Conservation (phyloP, 1,140 invertebrate species). For the Drosophila novamexicana region DNA sequence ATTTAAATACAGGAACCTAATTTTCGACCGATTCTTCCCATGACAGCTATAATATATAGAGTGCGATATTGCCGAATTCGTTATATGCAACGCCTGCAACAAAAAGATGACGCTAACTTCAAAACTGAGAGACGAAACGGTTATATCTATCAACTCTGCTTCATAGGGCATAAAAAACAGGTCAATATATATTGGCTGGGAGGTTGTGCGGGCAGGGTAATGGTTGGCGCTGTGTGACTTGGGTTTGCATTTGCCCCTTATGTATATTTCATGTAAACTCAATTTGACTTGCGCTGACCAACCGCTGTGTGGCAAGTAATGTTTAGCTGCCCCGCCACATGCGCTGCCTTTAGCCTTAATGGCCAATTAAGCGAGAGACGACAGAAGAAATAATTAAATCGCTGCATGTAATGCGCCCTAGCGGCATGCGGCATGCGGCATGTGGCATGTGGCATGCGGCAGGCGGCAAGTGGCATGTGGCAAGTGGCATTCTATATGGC, state of each 20-base stretch:
- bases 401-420: constrained; percentile 61
- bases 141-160: neutral
- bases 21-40: no score
- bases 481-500: constrained; percentile 21
- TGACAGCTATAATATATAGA: no score
- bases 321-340: neutral
- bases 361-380: constrained; percentile 83
- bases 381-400: constrained; percentile 84
- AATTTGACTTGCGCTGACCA: constrained; percentile 59
- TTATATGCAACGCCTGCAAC: no score
- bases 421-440: constrained; percentile 20
- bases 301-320: constrained; percentile 58
- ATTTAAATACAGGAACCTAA: no score
- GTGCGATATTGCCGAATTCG: no score
- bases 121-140: no score
- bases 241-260: constrained; percentile 30
- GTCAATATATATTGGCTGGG: constrained; percentile 56
- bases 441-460: constrained; percentile 5
- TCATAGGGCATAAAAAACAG: constrained; percentile 31
- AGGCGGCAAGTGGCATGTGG: neutral
- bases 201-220: neutral
- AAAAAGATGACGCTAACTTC: no score
- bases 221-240: no score
- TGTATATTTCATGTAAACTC: constrained; percentile 76
- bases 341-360: constrained; percentile 58